A percentile compares a stretch with the other conserved stretches of the same genome.
Conservation (phyloP, 2,113 vertebrate genomes). For the Phycodurus eques region DNA sequence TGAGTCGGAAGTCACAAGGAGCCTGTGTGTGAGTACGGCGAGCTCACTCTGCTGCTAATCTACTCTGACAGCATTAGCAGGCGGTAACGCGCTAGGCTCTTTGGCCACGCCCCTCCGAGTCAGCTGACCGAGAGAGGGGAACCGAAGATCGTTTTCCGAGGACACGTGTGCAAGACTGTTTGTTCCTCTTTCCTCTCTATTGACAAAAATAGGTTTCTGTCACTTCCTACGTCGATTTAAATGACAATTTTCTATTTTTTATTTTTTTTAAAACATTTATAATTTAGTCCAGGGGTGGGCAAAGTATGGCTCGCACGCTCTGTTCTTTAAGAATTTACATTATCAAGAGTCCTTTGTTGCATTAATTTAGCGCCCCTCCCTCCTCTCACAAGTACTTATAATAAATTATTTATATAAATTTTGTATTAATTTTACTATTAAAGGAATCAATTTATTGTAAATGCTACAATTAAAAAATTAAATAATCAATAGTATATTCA, state of each 20-base stretch:
- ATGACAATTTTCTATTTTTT: background rate
- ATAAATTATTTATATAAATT: too few species aligned
- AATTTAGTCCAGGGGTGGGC: too few species aligned
- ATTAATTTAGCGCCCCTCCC: too few species aligned
- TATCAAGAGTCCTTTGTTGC: too few species aligned
- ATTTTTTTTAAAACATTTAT: background rate
- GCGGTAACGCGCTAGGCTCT: background rate
- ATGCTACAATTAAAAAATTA: too few species aligned
- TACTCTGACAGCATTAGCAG: conserved; percentile 17
- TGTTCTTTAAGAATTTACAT: too few species aligned
- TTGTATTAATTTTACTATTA: too few species aligned
- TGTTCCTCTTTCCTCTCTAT: background rate
- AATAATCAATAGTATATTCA: too few species aligned
- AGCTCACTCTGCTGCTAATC: conserved; percentile 1
- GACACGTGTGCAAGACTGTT: background rate
- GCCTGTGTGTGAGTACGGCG: background rate
- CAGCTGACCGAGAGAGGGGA: conserved; percentile 9
- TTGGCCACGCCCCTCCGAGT: conserved; percentile 32
- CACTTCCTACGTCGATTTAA: background rate
- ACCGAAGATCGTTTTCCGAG: conserved; percentile 31
- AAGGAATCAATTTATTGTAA: too few species aligned
- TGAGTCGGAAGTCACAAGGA: background rate
- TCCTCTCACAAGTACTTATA: too few species aligned
- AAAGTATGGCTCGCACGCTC: too few species aligned
- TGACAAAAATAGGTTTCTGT: too few species aligned